Percentiles rank a stretch among this genome's conserved stretches.
Evolutionary conservation across 2,113 vertebrate species (phyloP).

Genomic region (Chiloscyllium plagiosum): DNA sequence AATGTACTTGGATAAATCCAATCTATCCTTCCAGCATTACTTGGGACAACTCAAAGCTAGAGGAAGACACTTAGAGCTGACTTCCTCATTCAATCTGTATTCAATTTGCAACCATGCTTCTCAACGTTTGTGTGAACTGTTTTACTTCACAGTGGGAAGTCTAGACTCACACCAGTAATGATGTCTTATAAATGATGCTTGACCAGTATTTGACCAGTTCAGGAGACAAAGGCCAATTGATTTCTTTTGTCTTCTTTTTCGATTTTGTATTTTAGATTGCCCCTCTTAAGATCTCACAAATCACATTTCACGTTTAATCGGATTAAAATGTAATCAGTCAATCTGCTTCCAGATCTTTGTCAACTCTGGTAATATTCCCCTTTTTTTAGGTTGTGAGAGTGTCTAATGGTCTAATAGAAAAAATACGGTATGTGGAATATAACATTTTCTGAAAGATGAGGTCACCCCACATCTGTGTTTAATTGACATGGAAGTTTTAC

Average conservation of each 20-base stretch:
- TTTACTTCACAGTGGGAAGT: background rate
- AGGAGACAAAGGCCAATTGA: background rate
- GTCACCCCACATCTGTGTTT: constrained; percentile 37
- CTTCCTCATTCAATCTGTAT: constrained; percentile 25
- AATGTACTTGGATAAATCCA: background rate
- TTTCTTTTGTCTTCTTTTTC: background rate
- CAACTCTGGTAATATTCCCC: background rate
- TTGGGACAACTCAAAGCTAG: background rate
- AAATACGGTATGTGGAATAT: constrained; percentile 35
- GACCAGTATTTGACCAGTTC: constrained; percentile 26
- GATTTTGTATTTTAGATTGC: background rate
- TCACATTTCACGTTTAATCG: background rate
- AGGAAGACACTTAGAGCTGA: background rate
- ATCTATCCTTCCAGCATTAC: background rate
- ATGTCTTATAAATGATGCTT: background rate
- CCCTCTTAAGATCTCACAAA: background rate
- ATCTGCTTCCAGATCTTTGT: constrained; percentile 8
- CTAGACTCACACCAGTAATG: background rate
- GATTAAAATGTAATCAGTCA: background rate
- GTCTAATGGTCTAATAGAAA: constrained; percentile 1
- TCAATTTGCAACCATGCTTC: background rate
- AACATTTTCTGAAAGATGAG: constrained; percentile 37
- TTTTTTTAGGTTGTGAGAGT: background rate
- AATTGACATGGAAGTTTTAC: constrained; percentile 38
- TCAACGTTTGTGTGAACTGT: background rate